Percentiles rank a stretch among this genome's conserved stretches.
Evolutionary conservation across 2,113 vertebrate genomes (phyloP).

Genomic region (Caloenas nicobarica): DNA sequence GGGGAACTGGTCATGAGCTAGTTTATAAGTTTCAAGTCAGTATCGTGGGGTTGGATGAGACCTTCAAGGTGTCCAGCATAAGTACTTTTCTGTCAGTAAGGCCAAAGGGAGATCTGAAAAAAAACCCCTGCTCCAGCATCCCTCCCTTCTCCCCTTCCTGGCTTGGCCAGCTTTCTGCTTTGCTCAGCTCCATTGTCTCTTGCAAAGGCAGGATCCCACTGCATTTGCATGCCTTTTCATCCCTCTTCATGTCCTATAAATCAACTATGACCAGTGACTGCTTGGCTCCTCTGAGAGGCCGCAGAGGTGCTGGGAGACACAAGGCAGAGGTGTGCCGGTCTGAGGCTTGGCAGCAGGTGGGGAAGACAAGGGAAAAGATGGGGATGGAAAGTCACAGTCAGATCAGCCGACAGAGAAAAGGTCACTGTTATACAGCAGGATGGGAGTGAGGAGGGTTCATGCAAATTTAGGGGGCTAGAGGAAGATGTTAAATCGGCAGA

Average conservation of each 20-base stretch:
- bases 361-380: not conserved
- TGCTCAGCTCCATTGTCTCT: not conserved
- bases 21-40: not conserved
- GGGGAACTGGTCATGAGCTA: not conserved
- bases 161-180: not conserved
- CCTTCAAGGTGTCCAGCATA: not conserved
- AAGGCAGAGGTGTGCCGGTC: not conserved
- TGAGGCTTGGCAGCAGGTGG: not conserved
- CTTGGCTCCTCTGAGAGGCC: not conserved
- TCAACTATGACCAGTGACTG: not conserved
- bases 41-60: not conserved
- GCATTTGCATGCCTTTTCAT: not conserved
- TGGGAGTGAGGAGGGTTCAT: not conserved
- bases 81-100: not conserved
- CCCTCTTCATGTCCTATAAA: not conserved
- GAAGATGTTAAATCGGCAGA: not conserved
- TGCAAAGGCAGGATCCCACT: not conserved
- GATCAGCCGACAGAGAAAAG: not conserved
- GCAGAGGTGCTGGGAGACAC: not conserved
- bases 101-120: not conserved
- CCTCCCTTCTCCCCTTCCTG: not conserved
- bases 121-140: not conserved
- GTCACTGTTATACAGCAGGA: fast-evolving
- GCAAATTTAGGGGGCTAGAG: not conserved
- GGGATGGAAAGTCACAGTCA: not conserved